Percentiles rank a stretch among this genome's conserved stretches.
Evolutionary conservation across 2,113 vertebrate genomes (phyloP).

Genomic region (Centropristis striata): DNA sequence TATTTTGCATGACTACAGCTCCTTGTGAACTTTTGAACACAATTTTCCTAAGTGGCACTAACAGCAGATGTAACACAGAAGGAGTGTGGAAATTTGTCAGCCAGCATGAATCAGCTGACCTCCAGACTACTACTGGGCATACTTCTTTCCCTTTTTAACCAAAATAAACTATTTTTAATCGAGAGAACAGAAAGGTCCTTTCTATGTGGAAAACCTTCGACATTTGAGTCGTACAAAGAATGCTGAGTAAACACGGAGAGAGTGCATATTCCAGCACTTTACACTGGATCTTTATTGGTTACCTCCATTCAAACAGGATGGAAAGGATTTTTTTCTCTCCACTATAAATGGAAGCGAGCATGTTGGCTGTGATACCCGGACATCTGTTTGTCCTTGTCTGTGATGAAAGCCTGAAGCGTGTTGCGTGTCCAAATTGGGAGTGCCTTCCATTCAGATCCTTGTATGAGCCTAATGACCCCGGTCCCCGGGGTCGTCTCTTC

Average conservation of each 20-base stretch:
- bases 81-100: neutral
- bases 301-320: slow-evolving; percentile 59
- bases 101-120: neutral
- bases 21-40: slow-evolving; percentile 8
- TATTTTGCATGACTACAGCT: slow-evolving; percentile 16
- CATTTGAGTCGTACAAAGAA: slow-evolving; percentile 2
- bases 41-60: slow-evolving; percentile 14
- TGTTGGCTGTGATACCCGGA: slow-evolving; percentile 80
- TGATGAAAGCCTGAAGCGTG: slow-evolving; percentile 73
- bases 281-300: slow-evolving; percentile 59
- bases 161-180: neutral
- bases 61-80: neutral
- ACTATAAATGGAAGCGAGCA: slow-evolving; percentile 62
- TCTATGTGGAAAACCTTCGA: neutral
- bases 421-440: slow-evolving; percentile 75
- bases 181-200: neutral
- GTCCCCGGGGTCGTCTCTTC: slow-evolving; percentile 62
- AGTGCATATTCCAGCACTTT: slow-evolving; percentile 57
- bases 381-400: slow-evolving; percentile 85
- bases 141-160: neutral
- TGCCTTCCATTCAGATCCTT: slow-evolving; percentile 76
- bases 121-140: neutral
- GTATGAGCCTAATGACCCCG: slow-evolving; percentile 78
- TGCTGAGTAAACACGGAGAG: slow-evolving; percentile 21
- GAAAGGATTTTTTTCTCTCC: slow-evolving; percentile 51